Conservation (phyloP, 2,888 invertebrate species). For the Itoplectis maculator region DNA sequence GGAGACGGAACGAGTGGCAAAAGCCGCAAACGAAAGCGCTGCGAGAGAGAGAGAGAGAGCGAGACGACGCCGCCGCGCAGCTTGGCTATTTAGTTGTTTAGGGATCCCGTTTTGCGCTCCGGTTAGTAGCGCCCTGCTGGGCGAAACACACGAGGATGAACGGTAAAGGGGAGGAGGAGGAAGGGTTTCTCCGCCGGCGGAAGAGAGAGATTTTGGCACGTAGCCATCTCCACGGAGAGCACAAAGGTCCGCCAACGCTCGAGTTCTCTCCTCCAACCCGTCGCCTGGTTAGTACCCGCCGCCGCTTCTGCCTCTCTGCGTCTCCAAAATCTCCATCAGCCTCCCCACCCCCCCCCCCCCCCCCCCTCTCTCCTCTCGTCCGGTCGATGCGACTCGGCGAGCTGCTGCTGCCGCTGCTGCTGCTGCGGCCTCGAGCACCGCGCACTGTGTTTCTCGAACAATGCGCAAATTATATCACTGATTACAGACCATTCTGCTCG, state of each 20-base stretch:
- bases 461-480: conserved; percentile 31
- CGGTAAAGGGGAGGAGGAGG: conserved; percentile 70
- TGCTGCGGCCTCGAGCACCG: not conserved
- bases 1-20: not conserved
- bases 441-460: conserved; percentile 6
- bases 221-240: conserved; percentile 75
- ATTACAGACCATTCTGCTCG: conserved; percentile 9
- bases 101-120: conserved; percentile 78
- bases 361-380: too few species aligned
- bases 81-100: conserved; percentile 74
- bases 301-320: conserved; percentile 45
- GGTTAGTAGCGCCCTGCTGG: conserved; percentile 77
- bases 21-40: conserved; percentile 35
- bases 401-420: too few species aligned
- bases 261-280: conserved; percentile 21
- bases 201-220: conserved; percentile 79
- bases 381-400: conserved; percentile 60
- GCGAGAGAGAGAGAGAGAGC: conserved; percentile 51
- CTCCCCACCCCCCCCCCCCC: too few species aligned
- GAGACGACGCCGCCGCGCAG: too few species aligned
- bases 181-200: conserved; percentile 73
- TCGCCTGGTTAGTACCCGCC: conserved; percentile 53
- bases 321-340: conserved; percentile 58
- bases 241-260: conserved; percentile 73
- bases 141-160: conserved; percentile 53